Base-by-base conservation (phyloP, 2,113 vertebrate genomes). In the Illadopsis cleaveri region DNA sequence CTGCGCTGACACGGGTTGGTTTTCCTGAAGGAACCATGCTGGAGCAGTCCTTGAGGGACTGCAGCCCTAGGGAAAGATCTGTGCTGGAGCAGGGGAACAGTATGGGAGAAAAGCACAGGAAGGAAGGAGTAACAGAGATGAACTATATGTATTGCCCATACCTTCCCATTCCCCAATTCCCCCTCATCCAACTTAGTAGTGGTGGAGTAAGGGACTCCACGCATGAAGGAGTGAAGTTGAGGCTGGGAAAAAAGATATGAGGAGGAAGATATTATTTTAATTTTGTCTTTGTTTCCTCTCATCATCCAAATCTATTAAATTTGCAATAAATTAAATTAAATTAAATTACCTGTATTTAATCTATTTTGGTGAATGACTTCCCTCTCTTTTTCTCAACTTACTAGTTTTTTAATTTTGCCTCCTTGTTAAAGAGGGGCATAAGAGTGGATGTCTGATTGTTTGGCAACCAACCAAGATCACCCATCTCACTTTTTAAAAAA, bases 181-280 rank as follows among this genome's bases (percentile, higher is more conserved):
- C 4, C 10, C 6, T 15, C 0, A 2, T 37, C n/a, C 2, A 2
- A 1, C 45, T n/a, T 51, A 33, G 8, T 53, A 21, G 3, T 33
- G 35, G 8, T 17, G 17, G 5, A 58, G 23, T 70, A 57, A 24
- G 50, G 44, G 6, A 50, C 28, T 61, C 38, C 4, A 15, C 0
- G 1, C 71, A 48, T 40, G 31, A 71, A 70, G 16, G 18, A 66
- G 3, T 61, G 60, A 54, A 62, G 6, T 12, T 57, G 25, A 80
- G 35, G 14, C 27, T 71, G 44, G 17, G 15, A 37, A 86, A 64
- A 72, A 37, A 12, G 1, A 14, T 45, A 18, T 15, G 20, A 42
- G 6, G 18, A 60, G 31, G n/a, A 71, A 80, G 5, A 12, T 54
- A 28, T 12, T 73, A 12, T 15, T 71, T 45, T 48, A 31, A 31